These are phyloP conservation scores for Mizuhopecten yessoensis DNA, from an alignment of 1,140 invertebrate genomes.

Conservation along the genomic window DNA sequence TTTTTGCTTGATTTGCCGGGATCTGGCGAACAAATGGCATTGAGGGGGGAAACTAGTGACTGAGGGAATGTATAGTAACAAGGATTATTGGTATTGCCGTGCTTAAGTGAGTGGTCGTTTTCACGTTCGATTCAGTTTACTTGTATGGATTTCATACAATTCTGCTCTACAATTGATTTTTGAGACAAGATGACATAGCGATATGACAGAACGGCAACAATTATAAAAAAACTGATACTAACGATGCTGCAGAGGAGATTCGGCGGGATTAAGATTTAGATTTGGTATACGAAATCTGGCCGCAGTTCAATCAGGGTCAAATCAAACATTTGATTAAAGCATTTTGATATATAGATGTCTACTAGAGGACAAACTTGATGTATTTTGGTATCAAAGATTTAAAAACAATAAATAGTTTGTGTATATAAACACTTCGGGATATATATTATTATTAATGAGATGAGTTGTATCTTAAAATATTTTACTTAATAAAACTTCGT, in stretches of 20 bases:
- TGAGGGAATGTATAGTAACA: not conserved
- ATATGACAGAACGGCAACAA: not conserved
- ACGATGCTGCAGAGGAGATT: not conserved
- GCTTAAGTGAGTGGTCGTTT: slow-evolving; percentile 1
- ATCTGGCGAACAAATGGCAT: not conserved
- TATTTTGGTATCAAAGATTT: too few species aligned
- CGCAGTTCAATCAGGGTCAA: not conserved
- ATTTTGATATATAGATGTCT: too few species aligned
- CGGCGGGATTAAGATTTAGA: too few species aligned
- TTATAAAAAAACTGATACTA: not conserved
- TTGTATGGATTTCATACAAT: not conserved
- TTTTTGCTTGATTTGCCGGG: not conserved
- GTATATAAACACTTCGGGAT: too few species aligned
- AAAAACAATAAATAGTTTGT: too few species aligned
- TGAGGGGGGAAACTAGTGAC: not conserved
- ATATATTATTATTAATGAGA: too few species aligned
- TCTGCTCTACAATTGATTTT: slow-evolving; percentile 18
- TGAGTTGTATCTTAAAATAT: too few species aligned
- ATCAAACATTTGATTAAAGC: too few species aligned
- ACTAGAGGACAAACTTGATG: too few species aligned
- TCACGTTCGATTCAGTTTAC: slow-evolving; percentile 15
- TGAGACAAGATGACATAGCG: slow-evolving; percentile 6
- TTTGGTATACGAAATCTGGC: not conserved
- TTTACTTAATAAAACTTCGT: too few species aligned
- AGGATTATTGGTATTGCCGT: not conserved